A percentile compares a stretch with the other conserved stretches of the same genome.
Conservation (phyloP, 2,797 vertebrate genomes). For the Neosilurus mollespiculum region DNA sequence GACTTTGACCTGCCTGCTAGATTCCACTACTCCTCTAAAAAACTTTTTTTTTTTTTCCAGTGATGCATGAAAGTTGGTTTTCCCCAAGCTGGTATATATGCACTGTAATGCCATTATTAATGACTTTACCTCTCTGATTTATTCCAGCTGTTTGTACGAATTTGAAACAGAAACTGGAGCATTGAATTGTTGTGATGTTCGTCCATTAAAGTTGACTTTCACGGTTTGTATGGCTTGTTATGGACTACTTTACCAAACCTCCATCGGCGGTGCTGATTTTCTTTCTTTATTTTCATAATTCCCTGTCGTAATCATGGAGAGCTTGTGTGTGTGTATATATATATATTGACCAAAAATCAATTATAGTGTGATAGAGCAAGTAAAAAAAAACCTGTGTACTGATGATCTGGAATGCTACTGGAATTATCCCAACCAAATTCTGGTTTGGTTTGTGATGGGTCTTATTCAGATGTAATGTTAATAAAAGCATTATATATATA, state of each 20-base stretch:
- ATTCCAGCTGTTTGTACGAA: constrained; percentile 20
- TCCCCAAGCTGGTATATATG: constrained; percentile 24
- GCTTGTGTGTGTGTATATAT: no score
- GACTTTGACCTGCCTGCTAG: constrained; percentile 28
- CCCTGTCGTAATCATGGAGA: no score
- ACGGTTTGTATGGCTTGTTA: not conserved
- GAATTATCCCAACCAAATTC: no score
- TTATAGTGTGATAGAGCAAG: no score
- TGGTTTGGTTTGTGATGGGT: no score
- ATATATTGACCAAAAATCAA: no score
- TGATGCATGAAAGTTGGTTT: constrained; percentile 42
- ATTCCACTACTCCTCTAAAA: constrained; percentile 1
- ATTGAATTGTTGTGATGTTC: constrained; percentile 42
- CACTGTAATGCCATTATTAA: constrained; percentile 42
- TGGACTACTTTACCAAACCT: not conserved
- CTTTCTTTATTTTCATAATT: no score
- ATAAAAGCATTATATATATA: no score
- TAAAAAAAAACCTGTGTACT: no score
- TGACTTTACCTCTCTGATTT: constrained; percentile 29
- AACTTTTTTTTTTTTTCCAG: constrained; percentile 7
- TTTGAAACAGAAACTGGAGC: constrained; percentile 37
- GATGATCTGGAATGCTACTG: no score
- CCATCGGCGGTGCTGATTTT: no score
- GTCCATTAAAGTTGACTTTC: constrained; percentile 55
- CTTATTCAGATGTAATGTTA: no score